phyloP scores from a whole-genome alignment of 2,113 vertebrate genomes.

The Siniperca chuatsi region DNA sequence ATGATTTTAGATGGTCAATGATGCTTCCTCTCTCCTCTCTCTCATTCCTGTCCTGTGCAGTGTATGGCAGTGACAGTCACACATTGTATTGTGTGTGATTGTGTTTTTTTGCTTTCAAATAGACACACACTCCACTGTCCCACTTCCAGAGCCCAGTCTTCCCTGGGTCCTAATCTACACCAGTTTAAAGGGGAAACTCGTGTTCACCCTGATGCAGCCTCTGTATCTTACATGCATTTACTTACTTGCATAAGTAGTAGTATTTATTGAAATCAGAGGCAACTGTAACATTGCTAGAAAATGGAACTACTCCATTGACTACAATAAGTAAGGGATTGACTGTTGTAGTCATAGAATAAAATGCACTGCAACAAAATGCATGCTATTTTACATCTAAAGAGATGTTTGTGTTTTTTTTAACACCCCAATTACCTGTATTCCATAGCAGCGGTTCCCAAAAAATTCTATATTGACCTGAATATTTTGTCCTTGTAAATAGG shows the following conservation, averaged over 20 bases:
- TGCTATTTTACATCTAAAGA: not conserved
- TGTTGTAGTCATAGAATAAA: not conserved
- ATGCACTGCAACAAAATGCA: not conserved
- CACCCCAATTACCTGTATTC: not conserved
- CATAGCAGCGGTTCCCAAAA: not conserved
- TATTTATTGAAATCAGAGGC: not conserved
- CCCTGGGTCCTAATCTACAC: conserved; percentile 82
- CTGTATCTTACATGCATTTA: not conserved
- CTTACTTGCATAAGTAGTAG: not conserved
- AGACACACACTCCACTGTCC: conserved; percentile 83
- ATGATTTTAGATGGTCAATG: conserved; percentile 30
- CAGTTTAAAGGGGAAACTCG: not conserved
- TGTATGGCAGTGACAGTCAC: conserved; percentile 86
- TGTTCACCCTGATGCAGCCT: not conserved
- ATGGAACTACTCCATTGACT: not conserved
- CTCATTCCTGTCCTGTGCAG: conserved; percentile 67
- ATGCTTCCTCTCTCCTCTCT: conserved; percentile 50
- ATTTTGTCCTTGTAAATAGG: not conserved
- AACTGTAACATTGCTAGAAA: not conserved
- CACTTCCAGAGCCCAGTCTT: conserved; percentile 27
- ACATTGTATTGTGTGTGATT: conserved; percentile 80
- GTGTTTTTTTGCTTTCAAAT: conserved; percentile 56
- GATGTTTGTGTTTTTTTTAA: too few species aligned
- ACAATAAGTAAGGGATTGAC: too few species aligned
- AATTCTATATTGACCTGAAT: not conserved